Base-by-base conservation (phyloP, 2,113 vertebrate genomes). In the Lichenostomus cassidix region DNA sequence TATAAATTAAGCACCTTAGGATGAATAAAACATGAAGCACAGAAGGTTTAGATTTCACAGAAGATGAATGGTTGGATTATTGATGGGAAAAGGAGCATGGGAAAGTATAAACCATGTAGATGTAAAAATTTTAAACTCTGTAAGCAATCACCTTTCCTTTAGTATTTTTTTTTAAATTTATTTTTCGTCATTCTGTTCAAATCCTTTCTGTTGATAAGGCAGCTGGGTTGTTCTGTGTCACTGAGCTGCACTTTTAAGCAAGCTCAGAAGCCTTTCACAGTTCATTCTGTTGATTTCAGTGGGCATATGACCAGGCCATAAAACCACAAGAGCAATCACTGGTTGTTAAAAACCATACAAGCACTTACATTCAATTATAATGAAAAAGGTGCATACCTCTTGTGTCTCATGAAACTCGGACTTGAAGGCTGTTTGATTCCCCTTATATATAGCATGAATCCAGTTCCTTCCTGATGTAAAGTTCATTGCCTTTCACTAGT, bases 1-100 rank as follows among this genome's bases (percentile, higher is more conserved):
- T 94, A 94, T 95, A 96, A 97, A 94, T 96, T 97, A 97, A 81
- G 95, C 90, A 97, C 89, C 89, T 97, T 96, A 92, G 94, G 94
- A 96, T 97, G 85, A 96, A 94, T 96, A 97, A 95, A 97, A 95
- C 89, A 97, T 95, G 74, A 97, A 95, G 68, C 87, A 89, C 89
- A 92, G 69, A 97, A 97, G 90, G 80, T 93, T 95, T 97, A 93
- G 82, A 74, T 96, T 97, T 97, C 83, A 92, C 67, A 89, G 95
- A 85, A 97, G 93, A 91, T 91, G 65, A 95, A 83, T 95, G 46
- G 91, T 83, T 96, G 80, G 92, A 58, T 97, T 96, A 93, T 96
- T 95, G 70, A 92, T 95, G 78, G 58, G 73, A 83, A 88, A 95
- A 91, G 80, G 73, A 94, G 42, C 94, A 96, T 92, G 81, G 87